These are phyloP conservation scores for Pycnomerus fuliginosus DNA, from an alignment of 2,888 invertebrate species.

Conservation along the genomic window DNA sequence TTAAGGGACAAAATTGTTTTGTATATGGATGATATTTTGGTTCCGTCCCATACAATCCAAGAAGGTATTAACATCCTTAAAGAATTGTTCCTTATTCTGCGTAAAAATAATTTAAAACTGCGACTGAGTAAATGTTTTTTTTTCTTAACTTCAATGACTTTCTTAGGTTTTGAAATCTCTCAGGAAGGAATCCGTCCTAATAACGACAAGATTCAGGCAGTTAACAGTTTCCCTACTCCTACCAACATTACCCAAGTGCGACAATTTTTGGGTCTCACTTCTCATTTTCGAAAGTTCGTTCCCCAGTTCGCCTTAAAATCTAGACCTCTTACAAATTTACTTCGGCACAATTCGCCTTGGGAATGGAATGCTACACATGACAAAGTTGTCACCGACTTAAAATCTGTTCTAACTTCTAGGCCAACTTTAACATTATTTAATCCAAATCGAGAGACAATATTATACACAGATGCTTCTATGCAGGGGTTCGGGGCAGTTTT, in stretches of 20 bases:
- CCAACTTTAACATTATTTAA: constrained; percentile 1
- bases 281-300: constrained; percentile 3
- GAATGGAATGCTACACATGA: neutral
- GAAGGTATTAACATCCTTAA: constrained; percentile 7
- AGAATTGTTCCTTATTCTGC: neutral
- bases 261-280: constrained; percentile 1
- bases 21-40: constrained; percentile 17
- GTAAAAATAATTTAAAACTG: constrained; percentile 2
- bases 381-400: constrained; percentile 1
- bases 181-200: neutral
- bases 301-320: constrained; percentile 1
- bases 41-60: constrained; percentile 15
- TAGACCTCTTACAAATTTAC: neutral
- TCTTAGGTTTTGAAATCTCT: constrained; percentile 1
- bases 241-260: neutral
- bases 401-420: neutral
- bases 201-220: neutral
- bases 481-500: constrained; percentile 1
- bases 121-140: constrained; percentile 2
- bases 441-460: neutral
- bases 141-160: neutral
- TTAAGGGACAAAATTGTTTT: constrained; percentile 4
- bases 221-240: neutral
- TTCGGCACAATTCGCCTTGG: neutral
- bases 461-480: constrained; percentile 1